Evolutionary conservation across 2,113 vertebrate genomes (phyloP).

Genomic region (Tetrax tetrax): DNA sequence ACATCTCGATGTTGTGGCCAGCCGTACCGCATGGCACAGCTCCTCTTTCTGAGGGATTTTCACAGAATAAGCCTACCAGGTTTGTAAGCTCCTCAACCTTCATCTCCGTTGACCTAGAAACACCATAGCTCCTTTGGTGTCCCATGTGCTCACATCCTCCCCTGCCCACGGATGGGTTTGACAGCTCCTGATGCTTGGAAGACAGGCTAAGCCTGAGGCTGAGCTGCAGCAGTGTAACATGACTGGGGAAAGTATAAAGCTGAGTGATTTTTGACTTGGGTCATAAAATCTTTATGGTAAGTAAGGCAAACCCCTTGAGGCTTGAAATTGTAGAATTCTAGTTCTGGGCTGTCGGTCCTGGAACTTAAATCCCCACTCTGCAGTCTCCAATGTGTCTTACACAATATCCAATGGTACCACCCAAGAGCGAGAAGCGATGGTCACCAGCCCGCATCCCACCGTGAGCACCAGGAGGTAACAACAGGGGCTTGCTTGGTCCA

Average conservation of each 20-base stretch:
- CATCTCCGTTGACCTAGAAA: not conserved
- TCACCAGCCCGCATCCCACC: not conserved
- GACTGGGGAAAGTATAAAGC: not conserved
- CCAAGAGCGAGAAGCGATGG: not conserved
- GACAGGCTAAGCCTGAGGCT: conserved; percentile 6
- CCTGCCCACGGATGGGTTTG: not conserved
- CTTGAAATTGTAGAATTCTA: not conserved
- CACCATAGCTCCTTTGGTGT: not conserved
- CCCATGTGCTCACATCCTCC: not conserved
- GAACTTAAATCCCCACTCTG: not conserved
- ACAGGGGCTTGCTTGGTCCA: not conserved
- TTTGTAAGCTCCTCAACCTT: not conserved
- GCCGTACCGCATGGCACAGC: fast-evolving
- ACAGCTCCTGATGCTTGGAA: not conserved
- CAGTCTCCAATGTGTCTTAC: not conserved
- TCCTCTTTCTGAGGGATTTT: not conserved
- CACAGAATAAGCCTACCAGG: not conserved
- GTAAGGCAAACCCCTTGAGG: not conserved
- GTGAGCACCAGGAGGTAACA: not conserved
- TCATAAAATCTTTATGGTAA: conserved; percentile 48
- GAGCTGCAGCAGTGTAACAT: not conserved
- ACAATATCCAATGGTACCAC: not conserved
- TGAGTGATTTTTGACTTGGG: not conserved
- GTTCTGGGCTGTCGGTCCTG: not conserved
- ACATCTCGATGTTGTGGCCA: not conserved